Conservation (phyloP, 2,113 vertebrate species). For the Leucopsar rothschildi region DNA sequence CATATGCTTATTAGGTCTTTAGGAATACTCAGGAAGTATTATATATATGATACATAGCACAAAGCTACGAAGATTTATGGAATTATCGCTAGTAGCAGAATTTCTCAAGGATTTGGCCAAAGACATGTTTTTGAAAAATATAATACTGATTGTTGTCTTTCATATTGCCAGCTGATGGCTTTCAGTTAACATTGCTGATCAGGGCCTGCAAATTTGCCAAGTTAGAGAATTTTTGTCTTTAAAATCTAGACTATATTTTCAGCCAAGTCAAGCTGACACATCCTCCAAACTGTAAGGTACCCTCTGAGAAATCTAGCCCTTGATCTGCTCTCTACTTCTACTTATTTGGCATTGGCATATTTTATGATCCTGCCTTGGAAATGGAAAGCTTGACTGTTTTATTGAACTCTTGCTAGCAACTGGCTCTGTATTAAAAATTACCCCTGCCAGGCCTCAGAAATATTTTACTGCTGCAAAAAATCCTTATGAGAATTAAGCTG, state of each 20-base stretch:
- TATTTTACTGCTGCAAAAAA: neutral
- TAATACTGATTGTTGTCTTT: neutral
- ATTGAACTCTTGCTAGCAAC: neutral
- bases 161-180: neutral
- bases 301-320: neutral
- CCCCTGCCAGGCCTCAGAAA: neutral
- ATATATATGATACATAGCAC: no score
- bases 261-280: neutral
- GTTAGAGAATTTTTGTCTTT: neutral
- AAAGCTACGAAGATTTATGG: neutral
- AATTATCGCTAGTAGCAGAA: neutral
- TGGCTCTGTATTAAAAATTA: neutral
- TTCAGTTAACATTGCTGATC: neutral
- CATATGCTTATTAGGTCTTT: neutral
- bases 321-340: neutral
- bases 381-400: slow-evolving; percentile 2
- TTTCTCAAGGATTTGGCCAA: neutral
- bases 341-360: neutral
- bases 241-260: neutral
- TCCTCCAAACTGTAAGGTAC: neutral
- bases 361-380: slow-evolving; percentile 14
- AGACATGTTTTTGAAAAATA: neutral
- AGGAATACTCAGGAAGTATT: neutral
- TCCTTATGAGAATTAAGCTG: neutral
- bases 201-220: neutral